These are phyloP conservation scores for Pharmacophagus antenor DNA, from an alignment of 2,888 invertebrate species.

Conservation along the genomic window DNA sequence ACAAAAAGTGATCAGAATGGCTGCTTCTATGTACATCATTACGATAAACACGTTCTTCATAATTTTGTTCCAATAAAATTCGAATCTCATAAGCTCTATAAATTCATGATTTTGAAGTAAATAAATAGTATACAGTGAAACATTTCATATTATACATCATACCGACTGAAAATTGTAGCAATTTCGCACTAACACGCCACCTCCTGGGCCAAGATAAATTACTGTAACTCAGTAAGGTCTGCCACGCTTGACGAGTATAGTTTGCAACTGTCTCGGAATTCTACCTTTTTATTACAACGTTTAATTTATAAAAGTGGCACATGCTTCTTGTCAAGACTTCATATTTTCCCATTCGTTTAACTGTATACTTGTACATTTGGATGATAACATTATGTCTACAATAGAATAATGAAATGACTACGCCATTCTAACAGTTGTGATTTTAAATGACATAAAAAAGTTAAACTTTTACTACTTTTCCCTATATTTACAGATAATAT, in stretches of 20 bases:
- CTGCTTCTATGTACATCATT: too few species aligned
- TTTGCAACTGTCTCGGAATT: constrained; percentile 6
- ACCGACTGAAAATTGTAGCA: constrained; percentile 7
- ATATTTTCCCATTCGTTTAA: background rate
- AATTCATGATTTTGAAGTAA: background rate
- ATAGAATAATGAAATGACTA: too few species aligned
- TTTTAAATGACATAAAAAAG: too few species aligned
- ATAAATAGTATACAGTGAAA: background rate
- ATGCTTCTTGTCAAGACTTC: background rate
- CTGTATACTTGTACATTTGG: too few species aligned
- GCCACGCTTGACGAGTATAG: constrained; percentile 8
- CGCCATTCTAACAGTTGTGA: too few species aligned
- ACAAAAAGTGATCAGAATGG: too few species aligned
- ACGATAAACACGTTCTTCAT: too few species aligned
- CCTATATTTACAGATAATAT: too few species aligned
- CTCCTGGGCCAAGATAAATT: constrained; percentile 13
- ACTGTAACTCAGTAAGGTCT: constrained; percentile 10
- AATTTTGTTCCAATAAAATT: too few species aligned
- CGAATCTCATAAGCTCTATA: too few species aligned
- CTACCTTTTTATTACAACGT: background rate
- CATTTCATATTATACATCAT: background rate
- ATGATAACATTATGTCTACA: too few species aligned
- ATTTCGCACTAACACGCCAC: constrained; percentile 7
- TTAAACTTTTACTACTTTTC: too few species aligned
- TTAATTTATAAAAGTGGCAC: background rate